Evolutionary conservation across 37 sponge, comb jelly and placozoan species (phyloP).

Genomic region (Bolinopsis microptera): DNA sequence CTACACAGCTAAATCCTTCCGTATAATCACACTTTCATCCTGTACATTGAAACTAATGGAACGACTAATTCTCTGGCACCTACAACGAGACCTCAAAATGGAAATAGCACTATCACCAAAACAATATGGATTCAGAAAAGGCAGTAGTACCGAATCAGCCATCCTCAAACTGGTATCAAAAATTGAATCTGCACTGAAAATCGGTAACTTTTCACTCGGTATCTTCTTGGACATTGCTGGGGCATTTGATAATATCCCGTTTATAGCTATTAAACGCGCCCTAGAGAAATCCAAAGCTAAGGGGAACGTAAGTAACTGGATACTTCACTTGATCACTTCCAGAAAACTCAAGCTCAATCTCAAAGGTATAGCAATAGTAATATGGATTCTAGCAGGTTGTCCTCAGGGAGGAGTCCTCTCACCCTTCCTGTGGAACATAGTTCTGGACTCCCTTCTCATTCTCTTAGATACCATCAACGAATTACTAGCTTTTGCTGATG

Average conservation of each 20-base stretch:
- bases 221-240: constrained; percentile 56
- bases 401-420: constrained; percentile 60
- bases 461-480: neutral
- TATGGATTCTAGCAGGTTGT: constrained; percentile 16
- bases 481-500: constrained; percentile 44
- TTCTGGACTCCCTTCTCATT: constrained; percentile 5
- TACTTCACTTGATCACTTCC: neutral
- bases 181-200: constrained; percentile 24
- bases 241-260: constrained; percentile 58
- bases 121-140: constrained; percentile 60
- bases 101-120: constrained; percentile 12
- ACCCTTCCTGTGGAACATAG: constrained; percentile 36
- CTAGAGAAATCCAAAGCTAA: neutral
- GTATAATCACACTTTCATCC: constrained; percentile 25
- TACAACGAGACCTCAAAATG: constrained; percentile 30
- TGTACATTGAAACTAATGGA: constrained; percentile 33
- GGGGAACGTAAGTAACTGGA: constrained; percentile 46
- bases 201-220: neutral
- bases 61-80: constrained; percentile 49
- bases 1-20: constrained; percentile 58
- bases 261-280: neutral
- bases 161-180: constrained; percentile 1
- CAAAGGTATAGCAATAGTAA: neutral
- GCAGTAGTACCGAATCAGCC: constrained; percentile 23
- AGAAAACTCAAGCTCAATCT: constrained; percentile 35